Base-by-base conservation (phyloP, 35 echinoderm and acorn worm genomes). In the Apostichopus parvimensis region DNA sequence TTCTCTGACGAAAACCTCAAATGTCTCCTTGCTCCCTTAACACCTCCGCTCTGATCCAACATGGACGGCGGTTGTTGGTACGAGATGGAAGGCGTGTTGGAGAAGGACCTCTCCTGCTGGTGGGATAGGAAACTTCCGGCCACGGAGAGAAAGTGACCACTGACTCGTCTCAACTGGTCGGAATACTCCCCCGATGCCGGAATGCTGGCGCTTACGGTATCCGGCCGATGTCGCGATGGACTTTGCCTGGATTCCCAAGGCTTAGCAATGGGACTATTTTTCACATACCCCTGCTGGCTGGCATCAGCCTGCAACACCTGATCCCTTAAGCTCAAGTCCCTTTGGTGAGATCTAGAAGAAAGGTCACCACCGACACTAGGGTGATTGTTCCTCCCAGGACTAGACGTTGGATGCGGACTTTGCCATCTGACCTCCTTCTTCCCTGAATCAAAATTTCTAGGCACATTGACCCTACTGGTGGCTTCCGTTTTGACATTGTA, bases 1-100 rank as follows among this genome's bases (percentile, higher is more conserved):
- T 88, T 88, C 24, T 72, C 86, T 72, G 86, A 88, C 13, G 86
- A 88, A 73, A 88, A 88, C 86, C 86, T 68, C 17, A 88, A 64
- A 73, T 88, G 86, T 12, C 68, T 72, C 24, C 86, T 60, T 28
- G 86, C 86, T 11, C 86, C 86, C 24, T 66, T 53, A 5, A 8
- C 18, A 57, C 6, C n/a, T 7, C 6, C 15, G 52, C 68, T 88
- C 25, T 72, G 64, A 7, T 53, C 64, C 15, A 15, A 21, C 8
- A 14, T 65, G 5, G 64, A 52, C 6, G 86, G 86, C 3, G 3
- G 61, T 52, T 88, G 60, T 52, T 88, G 21, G 28, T 88, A 88
- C 0, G 86, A 88, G 13, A 88, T 58, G 64, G 86, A 88, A 22
- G 86, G 71, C 6, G 86, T 88, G 8, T 52, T 73, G 64, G 86